Conservation (phyloP, 2,113 vertebrate species). For the Semicossyphus pulcher region DNA sequence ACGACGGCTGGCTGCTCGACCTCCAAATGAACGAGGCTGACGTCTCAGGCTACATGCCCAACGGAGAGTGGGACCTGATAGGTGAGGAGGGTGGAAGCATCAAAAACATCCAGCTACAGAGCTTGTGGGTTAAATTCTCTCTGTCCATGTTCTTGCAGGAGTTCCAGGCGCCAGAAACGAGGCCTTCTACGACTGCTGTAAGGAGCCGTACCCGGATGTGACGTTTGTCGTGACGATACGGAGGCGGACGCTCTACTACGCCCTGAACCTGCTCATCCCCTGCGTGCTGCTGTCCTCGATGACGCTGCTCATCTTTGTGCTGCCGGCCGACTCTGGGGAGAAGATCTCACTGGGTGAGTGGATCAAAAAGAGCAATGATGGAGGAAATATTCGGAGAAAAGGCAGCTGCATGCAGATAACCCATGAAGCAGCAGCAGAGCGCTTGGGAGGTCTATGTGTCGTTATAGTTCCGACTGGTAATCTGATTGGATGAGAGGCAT, state of each 20-base stretch:
- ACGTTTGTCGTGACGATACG: conserved; percentile 84
- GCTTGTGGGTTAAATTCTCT: neutral
- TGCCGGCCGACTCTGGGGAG: conserved; percentile 88
- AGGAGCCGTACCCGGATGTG: conserved; percentile 85
- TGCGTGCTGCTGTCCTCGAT: conserved; percentile 85
- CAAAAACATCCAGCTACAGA: neutral
- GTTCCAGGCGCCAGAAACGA: conserved; percentile 81
- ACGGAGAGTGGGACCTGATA: conserved; percentile 86
- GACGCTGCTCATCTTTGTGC: conserved; percentile 85
- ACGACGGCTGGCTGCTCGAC: conserved; percentile 86
- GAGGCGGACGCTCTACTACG: conserved; percentile 84
- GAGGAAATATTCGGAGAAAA: neutral
- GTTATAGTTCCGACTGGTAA: too few relatives aligned
- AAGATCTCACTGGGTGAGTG: conserved; percentile 87
- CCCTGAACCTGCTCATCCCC: conserved; percentile 85
- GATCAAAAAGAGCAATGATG: conserved; percentile 2
- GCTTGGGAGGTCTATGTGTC: too few relatives aligned
- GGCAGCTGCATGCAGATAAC: neutral
- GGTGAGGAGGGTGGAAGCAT: conserved; percentile 66
- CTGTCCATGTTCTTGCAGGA: conserved; percentile 57
- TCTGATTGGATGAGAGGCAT: too few relatives aligned
- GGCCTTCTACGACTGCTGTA: conserved; percentile 83
- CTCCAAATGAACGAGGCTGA: conserved; percentile 86
- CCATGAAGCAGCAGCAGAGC: neutral
- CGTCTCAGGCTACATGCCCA: conserved; percentile 84